Evolutionary conservation across 2,113 vertebrate genomes (phyloP).

Genomic region (Pogona vitticeps): DNA sequence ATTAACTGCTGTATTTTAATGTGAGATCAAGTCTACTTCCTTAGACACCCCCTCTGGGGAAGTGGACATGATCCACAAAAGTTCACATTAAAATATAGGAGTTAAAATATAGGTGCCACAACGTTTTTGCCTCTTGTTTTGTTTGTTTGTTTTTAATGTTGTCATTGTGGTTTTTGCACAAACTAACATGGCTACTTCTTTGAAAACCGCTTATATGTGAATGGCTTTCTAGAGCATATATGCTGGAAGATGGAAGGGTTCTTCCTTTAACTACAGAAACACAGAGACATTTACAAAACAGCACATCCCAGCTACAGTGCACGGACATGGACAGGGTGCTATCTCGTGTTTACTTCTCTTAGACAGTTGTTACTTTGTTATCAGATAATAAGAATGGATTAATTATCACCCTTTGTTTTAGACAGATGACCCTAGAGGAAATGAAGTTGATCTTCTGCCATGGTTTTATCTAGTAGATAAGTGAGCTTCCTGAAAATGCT

Average conservation of each 20-base stretch:
- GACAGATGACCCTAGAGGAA: neutral
- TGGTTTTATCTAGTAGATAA: neutral
- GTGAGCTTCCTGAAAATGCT: neutral
- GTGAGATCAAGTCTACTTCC: no score
- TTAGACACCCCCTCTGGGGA: no score
- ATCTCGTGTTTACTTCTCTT: neutral
- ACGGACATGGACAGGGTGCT: neutral
- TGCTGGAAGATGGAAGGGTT: neutral
- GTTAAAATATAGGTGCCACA: no score
- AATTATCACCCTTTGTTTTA: neutral
- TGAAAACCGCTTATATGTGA: neutral
- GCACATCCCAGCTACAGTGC: neutral
- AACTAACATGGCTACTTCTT: no score
- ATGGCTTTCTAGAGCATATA: neutral
- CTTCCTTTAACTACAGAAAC: neutral
- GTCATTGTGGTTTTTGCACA: no score
- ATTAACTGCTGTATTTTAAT: no score
- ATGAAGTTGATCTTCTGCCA: neutral
- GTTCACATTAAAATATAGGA: no score
- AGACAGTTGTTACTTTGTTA: neutral
- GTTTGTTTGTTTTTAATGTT: no score
- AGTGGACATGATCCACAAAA: no score
- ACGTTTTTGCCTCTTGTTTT: no score
- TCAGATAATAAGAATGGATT: conserved; percentile 1
- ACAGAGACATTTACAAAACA: neutral